Conservation (phyloP, 1,140 invertebrate species). For the Drosophila burlai region DNA sequence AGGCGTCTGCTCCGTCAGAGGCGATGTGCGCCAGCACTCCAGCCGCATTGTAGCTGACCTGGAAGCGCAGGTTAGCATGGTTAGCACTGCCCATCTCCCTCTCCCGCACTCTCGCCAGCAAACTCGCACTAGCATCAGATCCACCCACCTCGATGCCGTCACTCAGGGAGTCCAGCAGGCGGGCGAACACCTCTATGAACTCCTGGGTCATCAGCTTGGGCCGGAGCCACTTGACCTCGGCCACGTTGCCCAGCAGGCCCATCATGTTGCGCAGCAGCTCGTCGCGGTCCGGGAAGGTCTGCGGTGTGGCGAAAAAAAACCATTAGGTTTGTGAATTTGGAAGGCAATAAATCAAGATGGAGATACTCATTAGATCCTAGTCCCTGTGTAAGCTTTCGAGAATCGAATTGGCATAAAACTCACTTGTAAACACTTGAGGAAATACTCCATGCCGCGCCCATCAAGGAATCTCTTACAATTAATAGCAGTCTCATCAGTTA, state of each 20-base stretch:
- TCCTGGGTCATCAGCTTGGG: slow-evolving; percentile 93
- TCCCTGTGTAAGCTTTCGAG: no score
- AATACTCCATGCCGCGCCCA: slow-evolving; percentile 93
- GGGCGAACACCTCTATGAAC: slow-evolving; percentile 94
- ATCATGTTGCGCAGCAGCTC: slow-evolving; percentile 98
- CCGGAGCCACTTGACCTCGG: slow-evolving; percentile 95
- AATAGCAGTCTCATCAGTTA: slow-evolving; percentile 97
- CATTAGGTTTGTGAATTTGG: no score
- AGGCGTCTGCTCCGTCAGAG: slow-evolving; percentile 94
- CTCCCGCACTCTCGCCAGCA: slow-evolving; percentile 37
- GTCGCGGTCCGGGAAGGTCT: slow-evolving; percentile 94
- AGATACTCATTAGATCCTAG: neutral
- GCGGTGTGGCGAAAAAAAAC: slow-evolving; percentile 51
- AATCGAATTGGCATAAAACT: slow-evolving; percentile 31
- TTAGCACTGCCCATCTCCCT: slow-evolving; percentile 70
- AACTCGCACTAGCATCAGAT: slow-evolving; percentile 34
- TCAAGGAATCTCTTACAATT: slow-evolving; percentile 97
- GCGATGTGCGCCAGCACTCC: slow-evolving; percentile 98
- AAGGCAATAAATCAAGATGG: neutral
- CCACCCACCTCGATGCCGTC: slow-evolving; percentile 96
- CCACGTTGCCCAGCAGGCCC: slow-evolving; percentile 97
- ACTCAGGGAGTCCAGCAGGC: slow-evolving; percentile 92
- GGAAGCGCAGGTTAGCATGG: slow-evolving; percentile 68
- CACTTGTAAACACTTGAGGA: slow-evolving; percentile 93
- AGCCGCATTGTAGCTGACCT: slow-evolving; percentile 98